Percentiles rank a stretch among this genome's conserved stretches.
These are phyloP conservation scores for Prochilodus magdalenae DNA, from an alignment of 2,113 vertebrate genomes.

Conservation along the genomic window DNA sequence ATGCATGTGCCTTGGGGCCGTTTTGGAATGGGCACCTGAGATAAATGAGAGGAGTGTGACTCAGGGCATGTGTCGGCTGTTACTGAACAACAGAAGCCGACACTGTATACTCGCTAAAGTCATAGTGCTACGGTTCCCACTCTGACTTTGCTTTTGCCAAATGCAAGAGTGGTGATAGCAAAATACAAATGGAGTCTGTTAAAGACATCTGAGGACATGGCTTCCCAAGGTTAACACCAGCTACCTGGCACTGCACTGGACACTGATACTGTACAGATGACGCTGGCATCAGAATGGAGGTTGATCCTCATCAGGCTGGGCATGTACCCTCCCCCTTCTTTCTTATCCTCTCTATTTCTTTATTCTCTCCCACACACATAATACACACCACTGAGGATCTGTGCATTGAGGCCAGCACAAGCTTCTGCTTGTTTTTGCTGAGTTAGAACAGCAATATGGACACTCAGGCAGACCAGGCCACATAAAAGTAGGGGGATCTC, in stretches of 20 bases:
- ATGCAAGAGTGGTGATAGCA: neutral
- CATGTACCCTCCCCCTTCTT: neutral
- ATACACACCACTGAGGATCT: neutral
- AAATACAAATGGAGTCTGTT: slow-evolving; percentile 2
- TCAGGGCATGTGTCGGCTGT: neutral
- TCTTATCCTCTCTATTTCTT: neutral
- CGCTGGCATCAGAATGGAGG: neutral
- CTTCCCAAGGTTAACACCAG: slow-evolving; percentile 36
- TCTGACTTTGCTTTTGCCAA: neutral
- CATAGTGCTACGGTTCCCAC: neutral
- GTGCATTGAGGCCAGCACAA: slow-evolving; percentile 12
- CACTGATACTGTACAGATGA: slow-evolving; percentile 29
- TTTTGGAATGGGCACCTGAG: neutral
- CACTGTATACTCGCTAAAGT: neutral
- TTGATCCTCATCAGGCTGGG: neutral
- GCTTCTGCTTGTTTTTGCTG: slow-evolving; percentile 38
- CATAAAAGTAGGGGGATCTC: slow-evolving; percentile 43
- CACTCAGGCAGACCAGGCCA: slow-evolving; percentile 20
- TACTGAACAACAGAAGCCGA: slow-evolving; percentile 10
- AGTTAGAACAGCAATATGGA: slow-evolving; percentile 26
- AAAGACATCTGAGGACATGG: slow-evolving; percentile 28
- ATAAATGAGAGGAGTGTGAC: slow-evolving; percentile 13
- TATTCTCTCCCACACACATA: neutral
- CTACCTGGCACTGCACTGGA: slow-evolving; percentile 25
- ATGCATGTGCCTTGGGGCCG: neutral